Percentiles rank a stretch among this genome's conserved stretches.
These are phyloP conservation scores for Melanostigma gelatinosum DNA, from an alignment of 2,113 vertebrate species.

Conservation along the genomic window DNA sequence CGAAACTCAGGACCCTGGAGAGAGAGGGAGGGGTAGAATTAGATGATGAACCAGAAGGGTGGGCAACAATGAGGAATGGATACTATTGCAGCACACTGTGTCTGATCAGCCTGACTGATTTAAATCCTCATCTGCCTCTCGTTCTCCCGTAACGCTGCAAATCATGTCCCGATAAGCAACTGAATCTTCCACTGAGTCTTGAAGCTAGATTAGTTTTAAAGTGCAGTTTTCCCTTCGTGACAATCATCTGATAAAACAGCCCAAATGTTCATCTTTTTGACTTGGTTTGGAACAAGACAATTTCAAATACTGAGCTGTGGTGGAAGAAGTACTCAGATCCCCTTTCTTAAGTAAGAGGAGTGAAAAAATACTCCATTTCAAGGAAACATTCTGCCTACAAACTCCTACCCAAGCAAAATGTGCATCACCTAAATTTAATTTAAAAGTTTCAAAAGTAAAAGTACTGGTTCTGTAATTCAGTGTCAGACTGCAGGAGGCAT, in stretches of 20 bases:
- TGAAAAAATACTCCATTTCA: neutral
- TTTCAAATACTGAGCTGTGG: neutral
- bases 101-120: slow-evolving; percentile 21
- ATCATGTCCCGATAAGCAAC: neutral
- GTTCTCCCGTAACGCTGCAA: neutral
- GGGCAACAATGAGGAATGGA: neutral
- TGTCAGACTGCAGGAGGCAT: no score
- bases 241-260: neutral
- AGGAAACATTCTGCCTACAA: neutral
- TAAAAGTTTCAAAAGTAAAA: neutral
- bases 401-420: neutral
- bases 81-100: neutral
- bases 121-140: neutral
- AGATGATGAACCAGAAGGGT: neutral
- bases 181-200: neutral
- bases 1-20: slow-evolving; percentile 92
- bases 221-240: neutral
- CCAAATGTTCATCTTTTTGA: neutral
- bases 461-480: neutral
- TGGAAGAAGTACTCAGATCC: neutral
- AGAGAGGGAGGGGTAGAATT: neutral
- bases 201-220: neutral
- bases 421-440: neutral
- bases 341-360: neutral
- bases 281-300: neutral